Evolutionary conservation across 2,888 invertebrate genomes (phyloP).

Genomic region (Sinodicranocentrus sp.): DNA sequence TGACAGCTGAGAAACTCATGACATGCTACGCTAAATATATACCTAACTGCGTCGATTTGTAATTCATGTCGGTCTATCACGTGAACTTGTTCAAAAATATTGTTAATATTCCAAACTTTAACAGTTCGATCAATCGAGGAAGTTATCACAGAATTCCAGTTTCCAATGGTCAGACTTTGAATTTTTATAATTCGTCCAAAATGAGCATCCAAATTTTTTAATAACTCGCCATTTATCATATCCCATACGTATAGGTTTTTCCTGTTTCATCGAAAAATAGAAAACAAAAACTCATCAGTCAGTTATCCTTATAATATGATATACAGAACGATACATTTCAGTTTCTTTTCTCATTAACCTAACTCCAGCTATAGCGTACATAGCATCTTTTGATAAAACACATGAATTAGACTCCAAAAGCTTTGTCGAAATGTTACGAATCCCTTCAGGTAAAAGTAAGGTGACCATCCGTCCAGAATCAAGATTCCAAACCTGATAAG

Average conservation of each 20-base stretch:
- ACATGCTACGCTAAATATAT: not conserved
- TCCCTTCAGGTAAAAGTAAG: conserved; percentile 81
- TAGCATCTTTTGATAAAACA: conserved; percentile 92
- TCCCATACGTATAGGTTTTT: conserved; percentile 98
- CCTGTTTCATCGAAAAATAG: conserved; percentile 79
- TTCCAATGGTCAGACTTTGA: conserved; percentile 88
- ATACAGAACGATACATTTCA: no score
- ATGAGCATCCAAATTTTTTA: conserved; percentile 97
- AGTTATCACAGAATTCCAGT: conserved; percentile 95
- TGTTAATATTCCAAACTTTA: conserved; percentile 99
- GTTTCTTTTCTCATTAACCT: no score
- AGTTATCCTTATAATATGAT: not conserved
- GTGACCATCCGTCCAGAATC: conserved; percentile 77
- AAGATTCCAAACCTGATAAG: conserved; percentile 78
- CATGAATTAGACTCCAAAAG: conserved; percentile 94
- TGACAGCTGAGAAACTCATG: not conserved
- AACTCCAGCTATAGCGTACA: conserved; percentile 97
- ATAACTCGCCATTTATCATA: conserved; percentile 87
- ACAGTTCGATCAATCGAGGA: conserved; percentile 98
- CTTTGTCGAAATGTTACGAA: conserved; percentile 94
- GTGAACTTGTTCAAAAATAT: conserved; percentile 98
- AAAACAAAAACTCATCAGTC: not conserved
- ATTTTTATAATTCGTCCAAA: conserved; percentile 97
- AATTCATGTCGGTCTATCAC: conserved; percentile 97
- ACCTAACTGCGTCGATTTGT: conserved; percentile 95